Conservation (phyloP, 2,797 vertebrate species). For the Sus cebifrons region DNA sequence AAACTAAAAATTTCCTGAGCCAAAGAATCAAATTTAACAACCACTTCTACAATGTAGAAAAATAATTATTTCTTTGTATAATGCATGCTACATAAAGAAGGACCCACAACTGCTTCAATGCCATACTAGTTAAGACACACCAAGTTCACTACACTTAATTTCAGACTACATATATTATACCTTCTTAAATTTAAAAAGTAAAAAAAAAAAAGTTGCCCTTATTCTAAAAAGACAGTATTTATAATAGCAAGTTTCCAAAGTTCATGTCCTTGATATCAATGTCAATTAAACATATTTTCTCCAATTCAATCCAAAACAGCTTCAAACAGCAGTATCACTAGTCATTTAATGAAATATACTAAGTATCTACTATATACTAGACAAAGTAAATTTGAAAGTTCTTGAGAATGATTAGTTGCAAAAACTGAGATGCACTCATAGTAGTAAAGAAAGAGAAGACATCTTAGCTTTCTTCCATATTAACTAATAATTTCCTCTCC, state of each 20-base stretch:
- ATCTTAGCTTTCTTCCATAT: neutral
- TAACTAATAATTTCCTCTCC: slow-evolving; percentile 38
- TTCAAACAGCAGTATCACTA: slow-evolving; percentile 57
- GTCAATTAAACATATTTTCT: slow-evolving; percentile 47
- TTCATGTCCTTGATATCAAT: slow-evolving; percentile 21
- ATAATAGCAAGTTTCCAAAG: slow-evolving; percentile 61
- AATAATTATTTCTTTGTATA: neutral
- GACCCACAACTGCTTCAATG: neutral
- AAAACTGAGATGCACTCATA: slow-evolving; percentile 56
- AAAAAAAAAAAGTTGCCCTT: slow-evolving; percentile 12
- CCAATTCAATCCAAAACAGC: slow-evolving; percentile 40
- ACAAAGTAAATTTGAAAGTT: slow-evolving; percentile 67
- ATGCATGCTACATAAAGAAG: neutral
- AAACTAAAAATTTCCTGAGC: slow-evolving; percentile 59
- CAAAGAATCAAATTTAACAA: slow-evolving; percentile 65
- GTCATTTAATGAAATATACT: slow-evolving; percentile 26
- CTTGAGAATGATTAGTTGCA: slow-evolving; percentile 38
- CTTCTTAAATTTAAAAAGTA: slow-evolving; percentile 53
- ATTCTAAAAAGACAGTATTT: slow-evolving; percentile 58
- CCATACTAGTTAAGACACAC: neutral
- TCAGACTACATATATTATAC: neutral
- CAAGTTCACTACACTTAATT: slow-evolving; percentile 49
- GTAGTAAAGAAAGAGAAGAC: neutral
- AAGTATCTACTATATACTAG: slow-evolving; percentile 9
- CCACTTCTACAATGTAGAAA: neutral